Evolutionary conservation across 2,113 vertebrate genomes (phyloP).

Genomic region (Todiramphus chloris): DNA sequence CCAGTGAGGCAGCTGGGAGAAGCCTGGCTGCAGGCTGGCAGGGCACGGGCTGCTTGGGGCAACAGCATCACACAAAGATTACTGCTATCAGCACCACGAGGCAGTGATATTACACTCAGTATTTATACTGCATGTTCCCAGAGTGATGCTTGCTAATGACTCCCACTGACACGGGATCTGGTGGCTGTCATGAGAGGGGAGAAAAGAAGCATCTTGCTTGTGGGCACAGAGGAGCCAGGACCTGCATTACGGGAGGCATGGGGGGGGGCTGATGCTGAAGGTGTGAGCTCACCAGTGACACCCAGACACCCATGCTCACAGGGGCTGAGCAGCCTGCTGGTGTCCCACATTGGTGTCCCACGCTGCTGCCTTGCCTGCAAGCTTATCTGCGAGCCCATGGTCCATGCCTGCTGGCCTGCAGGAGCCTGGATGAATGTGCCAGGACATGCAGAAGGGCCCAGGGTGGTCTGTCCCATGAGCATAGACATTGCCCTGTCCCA

Average conservation of each 20-base stretch:
- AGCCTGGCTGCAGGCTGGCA: background rate
- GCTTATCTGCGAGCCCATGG: background rate
- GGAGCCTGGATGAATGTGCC: background rate
- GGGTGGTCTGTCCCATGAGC: accelerated
- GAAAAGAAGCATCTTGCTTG: background rate
- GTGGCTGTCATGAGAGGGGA: background rate
- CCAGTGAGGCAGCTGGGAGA: background rate
- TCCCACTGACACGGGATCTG: background rate
- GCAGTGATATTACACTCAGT: background rate
- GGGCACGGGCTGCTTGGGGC: background rate
- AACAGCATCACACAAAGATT: accelerated
- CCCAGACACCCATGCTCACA: background rate
- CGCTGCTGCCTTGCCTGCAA: background rate
- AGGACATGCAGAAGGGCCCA: background rate
- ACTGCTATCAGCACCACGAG: background rate
- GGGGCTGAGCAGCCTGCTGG: background rate
- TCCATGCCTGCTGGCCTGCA: background rate
- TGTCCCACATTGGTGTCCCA: background rate
- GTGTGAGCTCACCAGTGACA: background rate
- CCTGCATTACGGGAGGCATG: accelerated
- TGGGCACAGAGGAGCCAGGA: background rate
- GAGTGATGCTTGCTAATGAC: background rate
- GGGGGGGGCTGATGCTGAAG: background rate
- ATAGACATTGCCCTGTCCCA: background rate
- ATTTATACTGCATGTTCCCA: background rate